phyloP scores from a whole-genome alignment of 2,113 vertebrate species.

The Entomyzon cyanotis region DNA sequence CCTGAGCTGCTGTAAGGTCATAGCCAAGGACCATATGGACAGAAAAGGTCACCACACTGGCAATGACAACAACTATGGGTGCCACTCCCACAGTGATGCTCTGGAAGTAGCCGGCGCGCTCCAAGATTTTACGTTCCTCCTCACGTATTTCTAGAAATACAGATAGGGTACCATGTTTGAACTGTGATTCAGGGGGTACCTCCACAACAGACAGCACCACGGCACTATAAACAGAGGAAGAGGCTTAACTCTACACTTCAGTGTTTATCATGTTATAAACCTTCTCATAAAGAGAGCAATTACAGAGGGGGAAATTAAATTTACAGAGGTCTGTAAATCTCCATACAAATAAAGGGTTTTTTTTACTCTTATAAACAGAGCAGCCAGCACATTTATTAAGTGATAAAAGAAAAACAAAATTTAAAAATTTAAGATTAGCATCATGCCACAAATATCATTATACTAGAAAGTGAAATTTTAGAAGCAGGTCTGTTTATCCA shows the following conservation, averaged over 20 bases:
- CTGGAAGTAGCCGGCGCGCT: slow-evolving; percentile 90
- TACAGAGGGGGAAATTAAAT: not conserved
- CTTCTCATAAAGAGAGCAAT: not conserved
- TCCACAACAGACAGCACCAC: not conserved
- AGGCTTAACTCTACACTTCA: not conserved
- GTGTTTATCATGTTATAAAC: not conserved
- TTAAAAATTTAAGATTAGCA: not conserved
- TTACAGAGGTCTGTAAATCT: not conserved
- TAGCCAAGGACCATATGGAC: slow-evolving; percentile 91
- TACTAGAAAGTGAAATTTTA: not conserved
- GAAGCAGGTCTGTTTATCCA: not conserved
- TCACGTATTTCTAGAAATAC: slow-evolving; percentile 82
- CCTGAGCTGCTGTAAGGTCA: slow-evolving; percentile 90
- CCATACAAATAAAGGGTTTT: not conserved
- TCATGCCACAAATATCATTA: not conserved
- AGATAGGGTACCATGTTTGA: not conserved
- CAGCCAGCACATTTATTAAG: not conserved
- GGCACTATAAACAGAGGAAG: not conserved
- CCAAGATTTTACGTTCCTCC: slow-evolving; percentile 84
- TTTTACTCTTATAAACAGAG: not conserved
- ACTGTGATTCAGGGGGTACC: not conserved
- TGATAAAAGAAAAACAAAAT: not conserved
- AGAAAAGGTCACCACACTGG: slow-evolving; percentile 91
- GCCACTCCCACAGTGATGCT: slow-evolving; percentile 92
- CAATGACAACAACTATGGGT: slow-evolving; percentile 91